Percentiles rank a stretch among this genome's conserved stretches.
Conservation (phyloP, 2,113 vertebrate species). For the Aspidoscelis tigris region DNA sequence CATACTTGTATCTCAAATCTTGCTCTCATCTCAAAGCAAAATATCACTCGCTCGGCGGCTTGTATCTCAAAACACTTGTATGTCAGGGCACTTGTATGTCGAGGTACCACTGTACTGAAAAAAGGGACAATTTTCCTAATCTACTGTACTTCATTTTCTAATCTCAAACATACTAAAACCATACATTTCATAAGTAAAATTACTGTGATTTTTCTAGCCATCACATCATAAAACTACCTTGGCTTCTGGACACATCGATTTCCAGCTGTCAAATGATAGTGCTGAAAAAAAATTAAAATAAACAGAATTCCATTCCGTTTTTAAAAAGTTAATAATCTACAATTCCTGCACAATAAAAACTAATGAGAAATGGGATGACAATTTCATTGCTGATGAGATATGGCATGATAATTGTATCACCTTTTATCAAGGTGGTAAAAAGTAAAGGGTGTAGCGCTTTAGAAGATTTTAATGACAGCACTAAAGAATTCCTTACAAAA, state of each 20-base stretch:
- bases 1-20: too few relatives aligned
- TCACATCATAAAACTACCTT: conserved; percentile 64
- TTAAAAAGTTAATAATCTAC: too few relatives aligned
- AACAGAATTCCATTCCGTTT: conserved; percentile 41
- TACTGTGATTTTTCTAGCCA: conserved; percentile 26
- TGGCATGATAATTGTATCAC: background rate
- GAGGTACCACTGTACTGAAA: background rate
- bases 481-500: too few relatives aligned
- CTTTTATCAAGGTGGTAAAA: too few relatives aligned
- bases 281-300: conserved; percentile 58
- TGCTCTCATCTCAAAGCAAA: too few relatives aligned
- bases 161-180: background rate
- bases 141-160: background rate
- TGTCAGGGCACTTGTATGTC: too few relatives aligned
- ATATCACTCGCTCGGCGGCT: too few relatives aligned
- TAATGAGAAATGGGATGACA: too few relatives aligned
- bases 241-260: conserved; percentile 29
- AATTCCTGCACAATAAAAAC: too few relatives aligned
- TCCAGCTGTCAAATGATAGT: conserved; percentile 64
- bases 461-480: too few relatives aligned
- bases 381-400: conserved; percentile 14
- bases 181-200: background rate
- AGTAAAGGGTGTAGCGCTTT: too few relatives aligned
- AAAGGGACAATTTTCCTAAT: background rate
- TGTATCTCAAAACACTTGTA: too few relatives aligned